Percentiles rank a stretch among this genome's conserved stretches.
Conservation (phyloP, 2,113 vertebrate species). For the Silurus asotus region DNA sequence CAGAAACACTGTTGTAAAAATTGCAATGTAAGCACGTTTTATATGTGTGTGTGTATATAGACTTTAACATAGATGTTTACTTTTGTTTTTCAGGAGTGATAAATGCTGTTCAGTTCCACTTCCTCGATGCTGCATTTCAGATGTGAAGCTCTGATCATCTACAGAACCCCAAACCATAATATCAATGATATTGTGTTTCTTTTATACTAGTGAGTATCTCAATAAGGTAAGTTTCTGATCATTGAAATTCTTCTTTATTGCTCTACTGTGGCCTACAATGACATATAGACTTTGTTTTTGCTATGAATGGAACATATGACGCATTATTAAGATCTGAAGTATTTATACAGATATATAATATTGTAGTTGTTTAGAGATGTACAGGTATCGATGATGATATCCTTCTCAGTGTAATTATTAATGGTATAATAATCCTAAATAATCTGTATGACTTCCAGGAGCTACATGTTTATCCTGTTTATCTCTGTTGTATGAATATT, state of each 20-base stretch:
- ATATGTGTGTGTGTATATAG: background rate
- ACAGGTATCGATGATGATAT: background rate
- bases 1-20: background rate
- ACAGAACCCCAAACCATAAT: background rate
- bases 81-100: conserved; percentile 19
- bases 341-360: background rate
- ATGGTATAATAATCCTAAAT: no score
- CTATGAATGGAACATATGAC: background rate
- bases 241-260: background rate
- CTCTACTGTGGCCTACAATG: background rate
- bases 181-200: background rate
- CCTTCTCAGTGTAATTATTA: no score
- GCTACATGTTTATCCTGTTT: background rate
- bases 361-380: no score
- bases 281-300: no score
- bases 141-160: background rate
- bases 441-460: background rate
- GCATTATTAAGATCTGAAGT: background rate
- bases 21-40: background rate
- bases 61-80: background rate
- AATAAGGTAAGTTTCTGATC: conserved; percentile 32
- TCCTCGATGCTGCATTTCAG: background rate
- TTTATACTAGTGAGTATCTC: conserved; percentile 34
- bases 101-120: background rate
- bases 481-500: background rate